phyloP scores from a whole-genome alignment of 2,797 vertebrate genomes.

The Leucoraja ocellata region DNA sequence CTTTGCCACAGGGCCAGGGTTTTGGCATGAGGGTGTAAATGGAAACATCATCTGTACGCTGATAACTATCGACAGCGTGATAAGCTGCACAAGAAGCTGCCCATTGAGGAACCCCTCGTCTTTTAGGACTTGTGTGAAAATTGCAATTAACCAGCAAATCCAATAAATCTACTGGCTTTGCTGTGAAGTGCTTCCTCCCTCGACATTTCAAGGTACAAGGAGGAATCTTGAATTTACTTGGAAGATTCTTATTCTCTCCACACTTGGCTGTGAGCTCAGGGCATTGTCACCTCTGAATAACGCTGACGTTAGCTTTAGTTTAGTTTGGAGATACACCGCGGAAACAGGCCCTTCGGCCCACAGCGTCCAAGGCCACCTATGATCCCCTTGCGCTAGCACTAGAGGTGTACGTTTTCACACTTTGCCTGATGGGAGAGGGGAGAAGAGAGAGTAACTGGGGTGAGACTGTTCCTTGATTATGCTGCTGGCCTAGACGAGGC shows the following conservation, averaged over 20 bases:
- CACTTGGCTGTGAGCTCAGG: background rate
- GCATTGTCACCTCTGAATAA: too few species aligned
- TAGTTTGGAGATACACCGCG: too few species aligned
- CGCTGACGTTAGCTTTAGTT: too few species aligned
- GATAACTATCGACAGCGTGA: background rate
- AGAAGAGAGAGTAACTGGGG: too few species aligned
- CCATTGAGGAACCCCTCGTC: background rate
- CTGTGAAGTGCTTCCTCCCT: background rate
- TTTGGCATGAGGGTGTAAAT: background rate
- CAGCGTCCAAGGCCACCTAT: too few species aligned
- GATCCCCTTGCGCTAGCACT: too few species aligned
- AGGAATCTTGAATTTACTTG: constrained; percentile 1
- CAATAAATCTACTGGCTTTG: background rate
- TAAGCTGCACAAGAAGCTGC: background rate
- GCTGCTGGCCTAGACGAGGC: too few species aligned
- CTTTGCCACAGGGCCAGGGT: too few species aligned
- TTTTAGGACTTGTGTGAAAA: background rate
- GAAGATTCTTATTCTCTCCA: background rate
- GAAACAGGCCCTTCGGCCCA: too few species aligned
- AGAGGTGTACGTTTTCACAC: too few species aligned
- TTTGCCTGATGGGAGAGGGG: too few species aligned
- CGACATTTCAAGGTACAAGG: background rate
- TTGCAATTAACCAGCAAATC: background rate
- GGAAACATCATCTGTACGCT: background rate
- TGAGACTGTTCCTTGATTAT: too few species aligned